A percentile compares a stretch with the other conserved stretches of the same genome.
phyloP scores from a whole-genome alignment of 2,797 vertebrate genomes.

The Hirundo rustica region DNA sequence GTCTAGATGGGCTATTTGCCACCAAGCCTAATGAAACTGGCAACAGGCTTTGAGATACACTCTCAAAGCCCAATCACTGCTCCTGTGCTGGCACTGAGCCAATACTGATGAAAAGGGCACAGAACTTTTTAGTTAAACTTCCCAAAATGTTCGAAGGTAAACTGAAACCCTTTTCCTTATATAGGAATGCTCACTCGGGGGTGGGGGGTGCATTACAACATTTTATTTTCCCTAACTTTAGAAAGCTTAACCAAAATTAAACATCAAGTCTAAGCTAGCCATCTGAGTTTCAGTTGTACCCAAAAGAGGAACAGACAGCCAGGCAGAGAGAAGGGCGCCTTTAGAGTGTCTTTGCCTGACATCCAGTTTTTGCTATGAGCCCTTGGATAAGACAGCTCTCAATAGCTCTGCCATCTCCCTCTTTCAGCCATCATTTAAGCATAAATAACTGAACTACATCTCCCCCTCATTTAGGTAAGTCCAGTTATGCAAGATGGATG shows the following conservation, averaged over 20 bases:
- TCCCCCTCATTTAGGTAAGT: neutral
- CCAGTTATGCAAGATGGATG: neutral
- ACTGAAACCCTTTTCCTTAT: too few relatives aligned
- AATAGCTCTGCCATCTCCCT: neutral
- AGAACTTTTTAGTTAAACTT: too few relatives aligned
- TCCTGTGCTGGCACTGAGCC: too few relatives aligned
- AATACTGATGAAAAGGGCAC: too few relatives aligned
- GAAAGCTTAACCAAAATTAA: neutral
- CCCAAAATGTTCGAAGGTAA: too few relatives aligned
- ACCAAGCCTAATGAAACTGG: too few relatives aligned
- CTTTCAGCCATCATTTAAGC: neutral
- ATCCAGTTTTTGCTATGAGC: neutral
- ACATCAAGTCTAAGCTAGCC: neutral
- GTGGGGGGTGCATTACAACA: neutral
- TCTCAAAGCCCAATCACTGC: too few relatives aligned
- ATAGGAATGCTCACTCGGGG: too few relatives aligned
- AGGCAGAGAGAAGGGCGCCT: neutral
- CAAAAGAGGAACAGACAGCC: neutral
- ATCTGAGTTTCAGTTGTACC: neutral
- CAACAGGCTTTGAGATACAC: too few relatives aligned
- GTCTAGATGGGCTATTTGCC: too few relatives aligned
- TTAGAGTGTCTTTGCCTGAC: neutral
- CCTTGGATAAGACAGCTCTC: accelerated
- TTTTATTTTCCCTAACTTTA: neutral
- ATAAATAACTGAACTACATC: neutral